Percentiles rank a stretch among this genome's conserved stretches.
These are phyloP conservation scores for Neodontobutis hainanensis DNA, from an alignment of 2,113 vertebrate genomes.

Conservation along the genomic window DNA sequence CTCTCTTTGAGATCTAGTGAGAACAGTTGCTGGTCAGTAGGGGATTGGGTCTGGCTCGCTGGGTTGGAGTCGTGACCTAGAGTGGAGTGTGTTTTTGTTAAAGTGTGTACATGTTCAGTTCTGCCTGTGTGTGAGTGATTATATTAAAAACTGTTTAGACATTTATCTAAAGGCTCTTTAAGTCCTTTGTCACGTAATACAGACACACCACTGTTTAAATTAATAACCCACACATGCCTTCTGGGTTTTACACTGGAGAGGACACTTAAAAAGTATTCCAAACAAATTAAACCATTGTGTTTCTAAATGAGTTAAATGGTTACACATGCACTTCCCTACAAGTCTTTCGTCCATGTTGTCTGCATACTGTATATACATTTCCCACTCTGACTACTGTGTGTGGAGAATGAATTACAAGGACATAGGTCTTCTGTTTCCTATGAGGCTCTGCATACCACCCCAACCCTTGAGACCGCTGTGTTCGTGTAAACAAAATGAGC, in stretches of 20 bases:
- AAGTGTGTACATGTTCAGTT: conserved; percentile 6
- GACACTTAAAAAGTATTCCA: too few relatives aligned
- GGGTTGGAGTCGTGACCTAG: conserved; percentile 62
- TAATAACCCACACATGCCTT: neutral
- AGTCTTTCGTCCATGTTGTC: too few relatives aligned
- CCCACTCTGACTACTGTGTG: neutral
- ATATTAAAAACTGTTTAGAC: conserved; percentile 1
- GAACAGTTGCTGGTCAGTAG: conserved; percentile 63
- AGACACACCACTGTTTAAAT: conserved; percentile 1
- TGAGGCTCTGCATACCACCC: neutral
- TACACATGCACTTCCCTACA: neutral
- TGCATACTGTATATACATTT: too few relatives aligned
- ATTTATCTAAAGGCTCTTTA: conserved; percentile 6
- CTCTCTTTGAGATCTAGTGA: conserved; percentile 37
- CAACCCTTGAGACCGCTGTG: neutral
- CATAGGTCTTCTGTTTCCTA: neutral
- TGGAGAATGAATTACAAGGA: neutral
- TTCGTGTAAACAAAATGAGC: conserved; percentile 27
- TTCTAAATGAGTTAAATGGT: neutral
- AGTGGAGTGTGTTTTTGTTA: conserved; percentile 9
- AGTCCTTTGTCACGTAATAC: conserved; percentile 14
- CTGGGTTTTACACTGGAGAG: too few relatives aligned
- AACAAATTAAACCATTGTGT: too few relatives aligned
- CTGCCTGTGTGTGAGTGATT: conserved; percentile 15
- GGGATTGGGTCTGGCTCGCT: conserved; percentile 58